Evolutionary conservation across 2,888 invertebrate species (phyloP).

Genomic region (Polydrusus cervinus): DNA sequence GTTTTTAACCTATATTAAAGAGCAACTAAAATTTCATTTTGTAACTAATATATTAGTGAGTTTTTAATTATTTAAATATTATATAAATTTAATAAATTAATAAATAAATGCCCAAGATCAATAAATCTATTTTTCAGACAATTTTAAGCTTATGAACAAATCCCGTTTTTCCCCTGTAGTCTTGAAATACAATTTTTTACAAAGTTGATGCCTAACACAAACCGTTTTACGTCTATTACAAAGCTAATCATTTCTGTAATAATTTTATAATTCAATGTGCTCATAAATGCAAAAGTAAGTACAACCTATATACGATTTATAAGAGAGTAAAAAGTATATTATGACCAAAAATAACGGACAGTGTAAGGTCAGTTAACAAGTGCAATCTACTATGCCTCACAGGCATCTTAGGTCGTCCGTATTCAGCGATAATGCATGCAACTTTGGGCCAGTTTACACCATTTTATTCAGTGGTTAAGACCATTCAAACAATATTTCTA

Average conservation of each 20-base stretch:
- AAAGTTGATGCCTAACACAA: too few species aligned
- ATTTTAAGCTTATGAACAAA: too few species aligned
- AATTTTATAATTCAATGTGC: slow-evolving; percentile 27
- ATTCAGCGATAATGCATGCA: slow-evolving; percentile 55
- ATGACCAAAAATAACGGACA: slow-evolving; percentile 57
- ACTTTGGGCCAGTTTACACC: slow-evolving; percentile 42
- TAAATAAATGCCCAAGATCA: too few species aligned
- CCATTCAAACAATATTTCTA: too few species aligned
- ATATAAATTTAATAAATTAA: too few species aligned
- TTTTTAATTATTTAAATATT: too few species aligned
- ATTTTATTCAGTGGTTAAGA: not conserved
- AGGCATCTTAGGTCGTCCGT: slow-evolving; percentile 56
- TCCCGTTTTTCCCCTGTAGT: too few species aligned
- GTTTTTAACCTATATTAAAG: too few species aligned
- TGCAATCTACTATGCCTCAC: slow-evolving; percentile 57
- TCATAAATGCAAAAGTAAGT: slow-evolving; percentile 37
- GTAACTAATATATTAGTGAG: too few species aligned
- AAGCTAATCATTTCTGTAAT: slow-evolving; percentile 11
- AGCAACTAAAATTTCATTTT: too few species aligned
- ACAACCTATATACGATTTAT: slow-evolving; percentile 35
- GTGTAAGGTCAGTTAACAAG: slow-evolving; percentile 59
- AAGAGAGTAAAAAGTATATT: slow-evolving; percentile 54
- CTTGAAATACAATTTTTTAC: too few species aligned
- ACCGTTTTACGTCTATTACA: not conserved
- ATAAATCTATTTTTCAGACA: too few species aligned